Evolutionary conservation across 2,797 vertebrate genomes (phyloP).

Genomic region (Gymnopithys bicolor): DNA sequence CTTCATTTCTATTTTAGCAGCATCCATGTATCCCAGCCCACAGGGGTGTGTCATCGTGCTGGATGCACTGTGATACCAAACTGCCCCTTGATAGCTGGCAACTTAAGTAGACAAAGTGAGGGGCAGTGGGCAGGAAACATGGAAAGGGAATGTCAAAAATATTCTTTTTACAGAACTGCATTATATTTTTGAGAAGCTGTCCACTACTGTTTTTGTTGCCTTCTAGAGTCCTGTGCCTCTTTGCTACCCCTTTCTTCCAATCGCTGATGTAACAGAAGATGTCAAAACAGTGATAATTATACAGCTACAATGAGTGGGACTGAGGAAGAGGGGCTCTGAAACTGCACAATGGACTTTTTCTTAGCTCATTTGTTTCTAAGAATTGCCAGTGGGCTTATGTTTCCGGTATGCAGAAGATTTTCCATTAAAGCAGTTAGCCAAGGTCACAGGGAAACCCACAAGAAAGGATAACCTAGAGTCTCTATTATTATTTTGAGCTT

Average conservation of each 20-base stretch:
- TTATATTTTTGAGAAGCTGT: not conserved
- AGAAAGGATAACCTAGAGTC: constrained; percentile 10
- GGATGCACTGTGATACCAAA: not conserved
- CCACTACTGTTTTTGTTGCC: fast-evolving
- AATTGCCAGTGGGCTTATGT: not conserved
- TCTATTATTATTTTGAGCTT: constrained; percentile 48
- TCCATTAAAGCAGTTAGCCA: constrained; percentile 7
- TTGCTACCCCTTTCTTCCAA: not conserved
- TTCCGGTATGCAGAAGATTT: constrained; percentile 11
- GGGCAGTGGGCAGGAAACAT: not conserved
- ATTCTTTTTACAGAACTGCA: not conserved
- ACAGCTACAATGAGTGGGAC: not conserved
- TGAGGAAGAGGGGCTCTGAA: not conserved
- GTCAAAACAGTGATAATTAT: not conserved
- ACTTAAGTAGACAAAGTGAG: not conserved
- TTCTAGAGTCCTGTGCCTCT: not conserved
- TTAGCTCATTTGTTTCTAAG: constrained; percentile 32
- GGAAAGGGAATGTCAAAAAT: not conserved
- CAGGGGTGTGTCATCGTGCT: not conserved
- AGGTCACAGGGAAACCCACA: constrained; percentile 49
- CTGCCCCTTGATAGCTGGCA: not conserved
- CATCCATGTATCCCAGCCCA: not conserved
- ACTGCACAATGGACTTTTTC: not conserved
- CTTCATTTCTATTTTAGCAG: not conserved
- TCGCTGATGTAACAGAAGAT: not conserved